Percentiles rank a stretch among this genome's conserved stretches.
Conservation (phyloP, 2,797 vertebrate genomes). For the Brachyalestes nurse region DNA sequence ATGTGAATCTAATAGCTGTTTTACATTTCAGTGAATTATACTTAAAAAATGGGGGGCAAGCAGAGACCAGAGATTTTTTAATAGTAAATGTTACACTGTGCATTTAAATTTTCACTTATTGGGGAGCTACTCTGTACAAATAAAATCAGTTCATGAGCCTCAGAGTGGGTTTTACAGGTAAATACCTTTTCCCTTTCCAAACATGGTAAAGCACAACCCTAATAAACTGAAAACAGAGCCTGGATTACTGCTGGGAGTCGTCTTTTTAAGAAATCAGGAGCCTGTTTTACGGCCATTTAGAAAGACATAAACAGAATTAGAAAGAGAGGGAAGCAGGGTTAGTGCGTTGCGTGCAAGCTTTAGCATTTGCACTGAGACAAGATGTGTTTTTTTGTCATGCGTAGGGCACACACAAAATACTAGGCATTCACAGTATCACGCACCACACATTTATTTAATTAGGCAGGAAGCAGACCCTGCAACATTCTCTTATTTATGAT, state of each 20-base stretch:
- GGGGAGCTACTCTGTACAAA: not conserved
- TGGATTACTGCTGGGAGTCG: slow-evolving; percentile 40
- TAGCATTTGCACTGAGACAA: slow-evolving; percentile 25
- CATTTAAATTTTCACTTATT: not conserved
- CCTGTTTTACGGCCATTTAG: slow-evolving; percentile 56
- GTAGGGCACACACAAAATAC: slow-evolving; percentile 67
- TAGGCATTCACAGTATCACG: slow-evolving; percentile 52
- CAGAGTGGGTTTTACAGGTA: slow-evolving; percentile 4
- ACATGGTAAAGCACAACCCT: slow-evolving; percentile 22
- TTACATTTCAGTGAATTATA: too few relatives aligned
- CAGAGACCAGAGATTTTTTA: too few relatives aligned
- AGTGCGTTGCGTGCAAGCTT: slow-evolving; percentile 16
- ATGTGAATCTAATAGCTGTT: too few relatives aligned
- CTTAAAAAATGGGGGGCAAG: too few relatives aligned
- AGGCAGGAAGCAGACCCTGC: slow-evolving; percentile 73
- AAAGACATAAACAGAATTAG: slow-evolving; percentile 47
- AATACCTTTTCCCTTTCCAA: slow-evolving; percentile 28
- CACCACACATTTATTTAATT: slow-evolving; percentile 75
- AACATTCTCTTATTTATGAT: slow-evolving; percentile 78
- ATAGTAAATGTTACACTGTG: too few relatives aligned
- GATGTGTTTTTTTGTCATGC: slow-evolving; percentile 55
- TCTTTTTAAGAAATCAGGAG: slow-evolving; percentile 61
- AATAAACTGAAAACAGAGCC: slow-evolving; percentile 46
- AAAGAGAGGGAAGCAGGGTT: slow-evolving; percentile 10
- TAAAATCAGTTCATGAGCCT: not conserved